Base-by-base conservation (phyloP, 1,140 invertebrate species). In the Rhagoletis zephyria region DNA sequence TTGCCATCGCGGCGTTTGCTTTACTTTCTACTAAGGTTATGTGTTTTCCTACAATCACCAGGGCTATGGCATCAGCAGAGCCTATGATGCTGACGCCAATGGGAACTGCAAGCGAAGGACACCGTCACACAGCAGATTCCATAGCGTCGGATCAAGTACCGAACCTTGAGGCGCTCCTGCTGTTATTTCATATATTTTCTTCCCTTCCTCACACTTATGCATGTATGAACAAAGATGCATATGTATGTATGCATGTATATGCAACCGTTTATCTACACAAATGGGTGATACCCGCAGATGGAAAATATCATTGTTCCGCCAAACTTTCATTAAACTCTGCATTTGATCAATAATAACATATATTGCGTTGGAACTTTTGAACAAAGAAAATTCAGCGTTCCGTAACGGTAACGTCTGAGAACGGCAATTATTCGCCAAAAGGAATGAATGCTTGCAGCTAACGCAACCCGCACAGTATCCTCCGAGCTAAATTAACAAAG, bases 281-380 rank as follows among this genome's bases (percentile, higher is more conserved):
- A 30, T 63, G 1, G 4, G 61, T 7, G 45, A 81, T 56, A 3
- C 7, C 45, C n/a, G 9, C 45, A 81, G 45, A 81, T 81, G 5
- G 14, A 14, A 14, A 19, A 56, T 7, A 16, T 16, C 74, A 81
- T 81, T 81, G 19, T 56, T 59, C 67, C 10, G 40, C 40, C 6
- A 51, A 56, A 56, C 74, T 81, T 81, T 51, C 74, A 56, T 56
- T 9, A 7, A 77, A 77, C 74, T 77, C 56, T 77, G 3, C 45
- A 56, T 77, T 77, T 19, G 56, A 81, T 81, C 74, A 81, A 56
- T 81, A 81, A 81, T 81, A 59, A 81, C 74, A 81, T 81, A 81
- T 56, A 81, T 81, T 81, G 48, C 30, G 48, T 48, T 51, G 48
- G 45, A 81, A 81, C 74, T 81, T 81, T 10, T 56, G 74, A 81